These are phyloP conservation scores for Hirtodrosophila histrioides DNA, from an alignment of 2,888 invertebrate species.

Conservation along the genomic window DNA sequence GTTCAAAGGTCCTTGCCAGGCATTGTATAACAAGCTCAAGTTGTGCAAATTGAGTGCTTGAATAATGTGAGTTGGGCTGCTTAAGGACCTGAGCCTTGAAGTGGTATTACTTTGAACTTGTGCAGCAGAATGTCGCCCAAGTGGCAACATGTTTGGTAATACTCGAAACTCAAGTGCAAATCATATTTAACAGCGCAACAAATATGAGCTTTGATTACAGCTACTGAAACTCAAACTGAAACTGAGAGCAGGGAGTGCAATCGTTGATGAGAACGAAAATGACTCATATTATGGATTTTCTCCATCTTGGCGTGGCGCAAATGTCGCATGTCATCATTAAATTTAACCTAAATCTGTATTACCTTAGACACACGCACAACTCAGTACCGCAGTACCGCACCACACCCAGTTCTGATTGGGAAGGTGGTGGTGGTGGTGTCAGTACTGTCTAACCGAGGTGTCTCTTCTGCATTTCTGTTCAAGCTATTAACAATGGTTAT, in stretches of 20 bases:
- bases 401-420: slow-evolving; percentile 65
- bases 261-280: slow-evolving; percentile 24
- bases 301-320: slow-evolving; percentile 41
- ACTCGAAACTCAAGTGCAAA: slow-evolving; percentile 50
- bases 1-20: slow-evolving; percentile 67
- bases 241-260: background rate
- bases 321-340: slow-evolving; percentile 79
- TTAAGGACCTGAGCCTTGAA: slow-evolving; percentile 52
- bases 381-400: slow-evolving; percentile 26
- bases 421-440: slow-evolving; percentile 12
- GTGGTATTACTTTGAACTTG: slow-evolving; percentile 69
- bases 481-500: slow-evolving; percentile 22
- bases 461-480: slow-evolving; percentile 2
- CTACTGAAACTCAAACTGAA: background rate
- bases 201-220: slow-evolving; percentile 20
- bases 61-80: slow-evolving; percentile 23
- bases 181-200: slow-evolving; percentile 45
- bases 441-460: background rate
- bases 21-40: slow-evolving; percentile 69
- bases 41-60: slow-evolving; percentile 62
- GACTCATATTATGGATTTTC: slow-evolving; percentile 76
- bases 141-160: slow-evolving; percentile 49
- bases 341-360: slow-evolving; percentile 77
- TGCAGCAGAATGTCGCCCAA: slow-evolving; percentile 38
- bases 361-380: slow-evolving; percentile 59